Conservation (phyloP, 2,797 vertebrate genomes). For the Hydrolagus colliei region DNA sequence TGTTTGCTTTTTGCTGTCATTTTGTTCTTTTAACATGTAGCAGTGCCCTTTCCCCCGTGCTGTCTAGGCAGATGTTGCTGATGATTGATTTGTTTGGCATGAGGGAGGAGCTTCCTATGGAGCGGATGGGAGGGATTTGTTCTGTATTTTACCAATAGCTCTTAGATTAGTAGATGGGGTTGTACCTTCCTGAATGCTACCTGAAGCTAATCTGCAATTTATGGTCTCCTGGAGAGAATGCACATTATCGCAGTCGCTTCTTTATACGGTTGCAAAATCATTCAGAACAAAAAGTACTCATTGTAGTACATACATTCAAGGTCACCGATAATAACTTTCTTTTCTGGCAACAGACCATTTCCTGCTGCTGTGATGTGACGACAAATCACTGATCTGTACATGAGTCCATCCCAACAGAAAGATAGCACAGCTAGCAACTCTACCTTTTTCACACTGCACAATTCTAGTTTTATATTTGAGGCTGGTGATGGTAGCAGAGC, state of each 20-base stretch:
- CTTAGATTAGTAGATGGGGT: not conserved
- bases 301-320: too few relatives aligned
- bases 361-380: too few relatives aligned
- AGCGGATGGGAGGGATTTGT: conserved; percentile 36
- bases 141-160: conserved; percentile 33
- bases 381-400: too few relatives aligned
- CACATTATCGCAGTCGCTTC: not conserved
- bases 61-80: conserved; percentile 50
- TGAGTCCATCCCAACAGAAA: too few relatives aligned
- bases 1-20: conserved; percentile 42
- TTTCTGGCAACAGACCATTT: too few relatives aligned
- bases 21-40: conserved; percentile 36
- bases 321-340: too few relatives aligned
- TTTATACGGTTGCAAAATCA: too few relatives aligned
- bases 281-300: too few relatives aligned
- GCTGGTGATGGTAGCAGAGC: too few relatives aligned
- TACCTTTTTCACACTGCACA: too few relatives aligned
- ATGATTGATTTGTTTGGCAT: conserved; percentile 46
- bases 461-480: too few relatives aligned
- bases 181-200: not conserved
- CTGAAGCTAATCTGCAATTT: not conserved
- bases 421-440: too few relatives aligned
- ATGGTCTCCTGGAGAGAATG: not conserved
- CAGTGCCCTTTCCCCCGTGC: conserved; percentile 41
- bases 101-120: conserved; percentile 40